phyloP scores from a whole-genome alignment of 2,797 vertebrate genomes.

The Parotocinclus haroldoi region DNA sequence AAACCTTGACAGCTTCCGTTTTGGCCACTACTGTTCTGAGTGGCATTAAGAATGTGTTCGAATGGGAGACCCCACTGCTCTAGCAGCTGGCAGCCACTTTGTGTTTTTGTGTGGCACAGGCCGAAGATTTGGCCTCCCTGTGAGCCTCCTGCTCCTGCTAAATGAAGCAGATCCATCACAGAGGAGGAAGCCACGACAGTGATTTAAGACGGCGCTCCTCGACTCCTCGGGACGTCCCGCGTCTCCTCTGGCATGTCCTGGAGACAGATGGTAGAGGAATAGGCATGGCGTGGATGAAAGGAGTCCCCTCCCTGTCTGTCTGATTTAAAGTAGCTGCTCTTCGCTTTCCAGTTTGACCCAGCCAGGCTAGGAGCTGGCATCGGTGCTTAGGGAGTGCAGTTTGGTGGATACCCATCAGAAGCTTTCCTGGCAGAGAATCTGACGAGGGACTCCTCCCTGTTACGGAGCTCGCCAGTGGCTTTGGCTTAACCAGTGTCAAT shows the following conservation, averaged over 20 bases:
- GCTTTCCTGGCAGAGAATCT: slow-evolving; percentile 66
- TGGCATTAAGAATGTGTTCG: slow-evolving; percentile 45
- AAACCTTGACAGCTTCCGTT: slow-evolving; percentile 16
- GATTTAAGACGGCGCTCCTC: slow-evolving; percentile 73
- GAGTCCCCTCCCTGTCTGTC: slow-evolving; percentile 57
- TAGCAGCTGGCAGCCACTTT: slow-evolving; percentile 63
- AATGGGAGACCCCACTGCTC: slow-evolving; percentile 34
- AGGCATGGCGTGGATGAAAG: slow-evolving; percentile 57
- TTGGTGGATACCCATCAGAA: slow-evolving; percentile 22
- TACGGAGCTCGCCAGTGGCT: background rate
- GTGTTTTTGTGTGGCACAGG: slow-evolving; percentile 71
- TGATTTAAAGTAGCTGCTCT: slow-evolving; percentile 31
- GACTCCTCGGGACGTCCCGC: slow-evolving; percentile 68
- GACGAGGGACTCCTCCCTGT: slow-evolving; percentile 50
- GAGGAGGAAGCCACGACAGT: slow-evolving; percentile 72
- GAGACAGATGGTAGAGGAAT: slow-evolving; percentile 74
- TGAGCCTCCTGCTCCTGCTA: slow-evolving; percentile 72
- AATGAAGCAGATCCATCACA: slow-evolving; percentile 84
- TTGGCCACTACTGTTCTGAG: slow-evolving; percentile 34
- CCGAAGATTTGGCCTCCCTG: slow-evolving; percentile 61
- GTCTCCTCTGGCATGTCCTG: slow-evolving; percentile 57
- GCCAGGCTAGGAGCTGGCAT: slow-evolving; percentile 19
- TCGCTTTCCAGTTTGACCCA: slow-evolving; percentile 29
- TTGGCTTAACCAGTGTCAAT: too few species aligned
- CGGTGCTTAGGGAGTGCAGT: slow-evolving; percentile 52